A percentile compares a stretch with the other conserved stretches of the same genome.
These are phyloP conservation scores for Atrichornis clamosus DNA, from an alignment of 2,113 vertebrate species.

Conservation along the genomic window DNA sequence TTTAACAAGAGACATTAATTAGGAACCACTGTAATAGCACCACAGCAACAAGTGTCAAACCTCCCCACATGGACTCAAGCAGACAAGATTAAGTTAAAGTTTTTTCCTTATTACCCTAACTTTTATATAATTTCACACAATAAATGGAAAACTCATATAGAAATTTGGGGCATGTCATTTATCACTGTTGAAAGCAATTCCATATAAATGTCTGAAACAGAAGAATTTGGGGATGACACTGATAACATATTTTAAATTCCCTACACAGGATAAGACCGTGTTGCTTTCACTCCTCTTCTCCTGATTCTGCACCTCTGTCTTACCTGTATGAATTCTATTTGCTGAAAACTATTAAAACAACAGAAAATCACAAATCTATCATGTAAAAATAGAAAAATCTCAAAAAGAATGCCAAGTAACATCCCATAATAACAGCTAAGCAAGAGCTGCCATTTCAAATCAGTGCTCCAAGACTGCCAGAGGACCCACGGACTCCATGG, in stretches of 20 bases:
- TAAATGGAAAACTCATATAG: neutral
- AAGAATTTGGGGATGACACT: neutral
- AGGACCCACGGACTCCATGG: neutral
- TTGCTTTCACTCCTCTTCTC: neutral
- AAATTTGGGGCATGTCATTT: neutral
- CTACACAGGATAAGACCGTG: neutral
- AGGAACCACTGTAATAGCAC: neutral
- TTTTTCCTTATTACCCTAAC: neutral
- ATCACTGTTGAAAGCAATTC: neutral
- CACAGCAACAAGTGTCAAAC: neutral
- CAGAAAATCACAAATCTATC: neutral
- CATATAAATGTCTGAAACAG: neutral
- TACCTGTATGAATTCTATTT: neutral
- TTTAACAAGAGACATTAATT: neutral
- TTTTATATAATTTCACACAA: neutral
- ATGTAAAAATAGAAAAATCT: neutral
- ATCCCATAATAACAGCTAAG: neutral
- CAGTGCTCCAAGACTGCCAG: neutral
- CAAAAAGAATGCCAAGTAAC: neutral
- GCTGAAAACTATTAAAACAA: neutral
- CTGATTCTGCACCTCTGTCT: neutral
- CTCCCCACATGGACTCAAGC: neutral
- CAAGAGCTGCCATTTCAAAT: neutral
- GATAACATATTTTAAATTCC: rapidly evolving
- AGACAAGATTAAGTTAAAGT: neutral